Evolutionary conservation across 1,140 invertebrate species (phyloP), one percentile per base, ranked within the genome.

Genomic region (Eupristina koningsbergeri): DNA sequence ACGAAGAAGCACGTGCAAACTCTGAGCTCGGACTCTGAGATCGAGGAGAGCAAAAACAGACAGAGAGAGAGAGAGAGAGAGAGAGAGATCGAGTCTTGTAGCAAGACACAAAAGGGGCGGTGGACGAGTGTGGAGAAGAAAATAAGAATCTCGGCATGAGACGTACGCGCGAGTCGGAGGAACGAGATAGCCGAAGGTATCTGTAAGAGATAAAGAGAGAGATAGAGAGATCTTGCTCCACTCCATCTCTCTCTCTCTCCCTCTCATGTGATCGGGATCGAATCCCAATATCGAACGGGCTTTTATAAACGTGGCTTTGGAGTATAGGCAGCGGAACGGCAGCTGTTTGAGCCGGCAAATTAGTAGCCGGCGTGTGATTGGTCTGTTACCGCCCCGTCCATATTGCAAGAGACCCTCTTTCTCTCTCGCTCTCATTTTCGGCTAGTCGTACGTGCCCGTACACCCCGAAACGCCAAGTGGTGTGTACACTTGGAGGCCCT

Each of bases 351-450:
- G 89, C 87, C 53, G 71, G 83, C 92, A 92, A 92, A 92, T 92
- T 92, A 92, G 91, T 92, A 92, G 91, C 89, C 91, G 91, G 91
- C 89, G 88, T 91, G 90, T 92, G 92, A 92, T 92, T 92, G 92
- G 92, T 90, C 91, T 91, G 91, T 92, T 92, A 86, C 91, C 91
- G 91, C 91, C 91, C 91, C 90, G 89, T 90, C 87, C 89, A 89
- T 91, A 91, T 91, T 86, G 89, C 89, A 89, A 90, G 90, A 88
- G 63, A 47, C 26, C 31, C 50, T 19, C n/a, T 34, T 11, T 53
- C 64, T 69, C 63, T 71, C 36, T 29, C 61, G 80, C 67, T 78
- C 58, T 81, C 26, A 63, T 34, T 67, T 45, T 69, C 74, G 79
- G 73, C 36, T 61, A 64, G 58, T 3, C 71, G 2, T 26, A 26